Percentiles rank a stretch among this genome's conserved stretches.
These are phyloP conservation scores for Campaea margaritaria DNA, from an alignment of 2,888 invertebrate genomes.

Conservation along the genomic window DNA sequence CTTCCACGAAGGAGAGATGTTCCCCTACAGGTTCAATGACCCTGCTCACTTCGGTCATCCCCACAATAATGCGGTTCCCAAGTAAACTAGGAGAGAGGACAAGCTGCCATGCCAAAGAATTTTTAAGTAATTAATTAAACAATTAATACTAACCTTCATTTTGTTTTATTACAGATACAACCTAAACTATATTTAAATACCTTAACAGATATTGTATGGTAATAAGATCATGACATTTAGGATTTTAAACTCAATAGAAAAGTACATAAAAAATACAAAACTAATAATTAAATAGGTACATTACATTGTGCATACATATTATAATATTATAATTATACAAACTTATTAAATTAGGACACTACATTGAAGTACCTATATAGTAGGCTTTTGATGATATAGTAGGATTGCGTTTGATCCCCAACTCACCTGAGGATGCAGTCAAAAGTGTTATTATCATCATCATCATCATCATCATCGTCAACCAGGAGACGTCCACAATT, in stretches of 20 bases:
- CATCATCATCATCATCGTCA: too few relatives aligned
- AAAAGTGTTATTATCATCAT: too few relatives aligned
- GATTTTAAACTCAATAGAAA: too few relatives aligned
- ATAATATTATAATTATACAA: too few relatives aligned
- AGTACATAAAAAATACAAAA: constrained; percentile 45
- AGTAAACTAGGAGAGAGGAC: constrained; percentile 53
- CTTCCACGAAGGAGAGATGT: constrained; percentile 76
- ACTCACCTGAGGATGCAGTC: too few relatives aligned
- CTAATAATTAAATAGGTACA: neutral
- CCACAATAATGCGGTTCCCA: constrained; percentile 51
- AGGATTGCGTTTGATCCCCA: too few relatives aligned
- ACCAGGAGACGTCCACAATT: too few relatives aligned
- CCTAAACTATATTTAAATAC: neutral
- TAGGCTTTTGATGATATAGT: too few relatives aligned
- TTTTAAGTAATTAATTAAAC: constrained; percentile 13
- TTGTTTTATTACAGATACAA: neutral
- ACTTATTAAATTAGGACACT: too few relatives aligned
- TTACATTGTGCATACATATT: neutral
- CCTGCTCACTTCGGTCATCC: constrained; percentile 48
- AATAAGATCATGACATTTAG: too few relatives aligned
- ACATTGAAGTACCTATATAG: too few relatives aligned
- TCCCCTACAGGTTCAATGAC: constrained; percentile 59
- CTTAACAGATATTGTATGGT: too few relatives aligned
- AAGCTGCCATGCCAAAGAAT: constrained; percentile 31
- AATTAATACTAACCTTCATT: constrained; percentile 1